Evolutionary conservation across 2,113 vertebrate species (phyloP).

Genomic region (human): DNA sequence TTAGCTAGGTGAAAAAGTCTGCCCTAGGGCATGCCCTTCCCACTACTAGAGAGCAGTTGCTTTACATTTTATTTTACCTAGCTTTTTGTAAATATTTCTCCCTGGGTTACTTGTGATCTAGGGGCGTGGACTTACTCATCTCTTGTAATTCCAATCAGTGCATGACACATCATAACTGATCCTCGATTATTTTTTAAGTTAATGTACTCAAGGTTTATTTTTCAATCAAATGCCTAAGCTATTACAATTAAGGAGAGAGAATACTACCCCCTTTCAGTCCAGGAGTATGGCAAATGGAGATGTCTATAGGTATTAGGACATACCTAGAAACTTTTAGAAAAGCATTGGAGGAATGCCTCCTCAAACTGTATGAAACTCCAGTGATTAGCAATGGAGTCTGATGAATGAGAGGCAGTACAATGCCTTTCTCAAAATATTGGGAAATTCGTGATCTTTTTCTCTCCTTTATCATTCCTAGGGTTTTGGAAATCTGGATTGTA

Average conservation of each 20-base stretch:
- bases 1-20: not conserved
- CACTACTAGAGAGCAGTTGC: not conserved
- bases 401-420: not conserved
- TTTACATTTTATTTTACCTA: not conserved
- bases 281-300: not conserved
- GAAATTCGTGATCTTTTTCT: not conserved
- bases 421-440: not conserved
- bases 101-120: not conserved
- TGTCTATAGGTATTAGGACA: not conserved
- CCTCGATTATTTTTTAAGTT: conserved; percentile 10
- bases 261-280: not conserved
- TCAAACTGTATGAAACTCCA: not conserved
- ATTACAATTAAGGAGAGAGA: not conserved
- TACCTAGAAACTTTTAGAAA: not conserved
- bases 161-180: not conserved
- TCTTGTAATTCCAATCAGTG: not conserved
- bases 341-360: not conserved
- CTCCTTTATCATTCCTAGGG: not conserved
- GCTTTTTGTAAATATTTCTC: not conserved
- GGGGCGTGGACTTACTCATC: not conserved
- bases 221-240: not conserved
- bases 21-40: too few relatives aligned
- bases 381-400: not conserved
- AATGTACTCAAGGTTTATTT: not conserved
- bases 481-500: not conserved